These are phyloP conservation scores for Danaus melanippus DNA, from an alignment of 1,140 invertebrate genomes.

Conservation along the genomic window DNA sequence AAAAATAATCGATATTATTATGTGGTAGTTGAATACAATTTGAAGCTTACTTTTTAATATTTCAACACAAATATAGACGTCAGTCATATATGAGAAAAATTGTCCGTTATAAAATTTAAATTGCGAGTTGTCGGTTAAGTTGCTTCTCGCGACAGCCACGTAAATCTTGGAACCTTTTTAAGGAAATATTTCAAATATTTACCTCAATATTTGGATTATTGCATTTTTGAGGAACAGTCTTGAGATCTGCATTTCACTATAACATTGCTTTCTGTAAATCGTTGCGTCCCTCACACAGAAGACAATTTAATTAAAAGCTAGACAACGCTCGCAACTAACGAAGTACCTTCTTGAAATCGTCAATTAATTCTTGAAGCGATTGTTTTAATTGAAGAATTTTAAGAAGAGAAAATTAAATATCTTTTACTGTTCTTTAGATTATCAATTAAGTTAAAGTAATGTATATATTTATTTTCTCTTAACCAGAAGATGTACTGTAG, in stretches of 20 bases:
- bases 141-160: constrained; percentile 25
- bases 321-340: constrained; percentile 31
- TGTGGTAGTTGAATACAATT: constrained; percentile 5
- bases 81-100: too few species aligned
- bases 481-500: too few species aligned
- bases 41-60: neutral
- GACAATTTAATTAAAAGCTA: constrained; percentile 57
- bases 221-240: constrained; percentile 24
- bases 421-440: too few species aligned
- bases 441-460: too few species aligned
- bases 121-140: constrained; percentile 32
- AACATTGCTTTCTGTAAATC: constrained; percentile 36
- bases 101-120: constrained; percentile 17
- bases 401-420: constrained; percentile 5
- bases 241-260: constrained; percentile 18
- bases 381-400: constrained; percentile 21
- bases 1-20: too few species aligned
- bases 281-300: constrained; percentile 46
- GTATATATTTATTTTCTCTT: too few species aligned
- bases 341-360: constrained; percentile 26
- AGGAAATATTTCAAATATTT: constrained; percentile 29
- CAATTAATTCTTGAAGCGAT: constrained; percentile 26
- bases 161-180: constrained; percentile 32
- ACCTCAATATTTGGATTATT: constrained; percentile 29
- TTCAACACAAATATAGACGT: too few species aligned